Conservation (phyloP, 2,113 vertebrate genomes). For the Psittacara wagleri region DNA sequence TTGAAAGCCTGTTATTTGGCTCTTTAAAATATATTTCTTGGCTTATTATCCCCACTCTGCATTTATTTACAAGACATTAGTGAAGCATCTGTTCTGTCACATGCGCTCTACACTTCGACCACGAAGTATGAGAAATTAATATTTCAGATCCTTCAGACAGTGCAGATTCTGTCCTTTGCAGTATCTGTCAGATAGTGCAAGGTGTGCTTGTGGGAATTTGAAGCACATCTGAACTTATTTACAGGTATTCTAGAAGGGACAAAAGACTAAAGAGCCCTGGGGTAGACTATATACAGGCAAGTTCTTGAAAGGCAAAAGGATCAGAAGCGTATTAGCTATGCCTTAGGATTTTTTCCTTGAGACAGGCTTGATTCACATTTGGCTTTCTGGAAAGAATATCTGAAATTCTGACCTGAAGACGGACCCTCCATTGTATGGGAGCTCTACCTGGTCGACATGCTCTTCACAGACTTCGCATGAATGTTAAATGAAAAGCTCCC, state of each 20-base stretch:
- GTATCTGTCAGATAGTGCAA: not conserved
- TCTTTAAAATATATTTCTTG: not conserved
- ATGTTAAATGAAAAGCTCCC: not conserved
- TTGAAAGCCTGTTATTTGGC: not conserved
- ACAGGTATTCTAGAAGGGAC: not conserved
- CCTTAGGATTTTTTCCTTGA: not conserved
- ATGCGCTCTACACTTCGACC: not conserved
- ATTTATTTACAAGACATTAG: not conserved
- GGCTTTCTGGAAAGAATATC: not conserved
- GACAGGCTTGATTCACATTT: not conserved
- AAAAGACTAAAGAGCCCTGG: not conserved
- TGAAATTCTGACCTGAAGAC: not conserved
- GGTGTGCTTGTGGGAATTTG: not conserved
- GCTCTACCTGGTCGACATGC: accelerated
- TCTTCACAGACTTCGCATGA: not conserved
- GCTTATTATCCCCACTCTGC: not conserved
- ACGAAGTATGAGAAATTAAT: not conserved
- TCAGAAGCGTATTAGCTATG: not conserved
- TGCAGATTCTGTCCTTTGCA: not conserved
- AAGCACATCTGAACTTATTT: not conserved
- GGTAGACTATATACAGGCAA: not conserved
- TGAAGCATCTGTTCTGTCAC: not conserved
- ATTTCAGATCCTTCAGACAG: not conserved
- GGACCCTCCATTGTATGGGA: accelerated
- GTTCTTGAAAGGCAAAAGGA: not conserved